These are phyloP conservation scores for Amblyjoppa fuscipennis DNA, from an alignment of 2,888 invertebrate species.

Conservation along the genomic window DNA sequence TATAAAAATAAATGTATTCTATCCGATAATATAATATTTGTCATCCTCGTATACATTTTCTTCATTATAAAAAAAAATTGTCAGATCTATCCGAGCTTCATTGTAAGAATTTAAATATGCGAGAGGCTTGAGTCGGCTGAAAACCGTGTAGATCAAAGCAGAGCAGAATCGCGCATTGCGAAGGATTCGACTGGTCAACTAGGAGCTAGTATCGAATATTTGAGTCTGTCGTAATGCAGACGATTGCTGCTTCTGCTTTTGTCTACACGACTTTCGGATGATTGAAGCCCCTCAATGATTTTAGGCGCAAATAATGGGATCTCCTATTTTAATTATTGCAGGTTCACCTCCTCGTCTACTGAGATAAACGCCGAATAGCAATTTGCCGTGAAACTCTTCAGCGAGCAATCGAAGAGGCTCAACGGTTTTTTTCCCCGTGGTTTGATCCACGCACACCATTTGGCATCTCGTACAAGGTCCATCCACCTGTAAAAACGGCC, in stretches of 20 bases:
- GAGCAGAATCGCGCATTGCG: not conserved
- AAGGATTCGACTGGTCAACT: too few species aligned
- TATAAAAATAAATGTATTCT: constrained; percentile 28
- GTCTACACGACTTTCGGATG: not conserved
- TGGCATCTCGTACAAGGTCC: constrained; percentile 96
- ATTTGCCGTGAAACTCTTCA: constrained; percentile 90
- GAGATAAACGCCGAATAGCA: constrained; percentile 93
- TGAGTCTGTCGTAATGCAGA: not conserved
- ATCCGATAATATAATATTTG: not conserved
- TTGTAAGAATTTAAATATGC: not conserved
- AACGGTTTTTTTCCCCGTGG: constrained; percentile 91
- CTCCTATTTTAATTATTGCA: constrained; percentile 76
- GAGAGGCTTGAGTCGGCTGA: too few species aligned
- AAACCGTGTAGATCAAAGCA: not conserved
- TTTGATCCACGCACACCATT: constrained; percentile 98
- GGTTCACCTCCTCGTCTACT: constrained; percentile 70
- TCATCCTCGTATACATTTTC: not conserved
- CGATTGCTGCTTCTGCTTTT: not conserved
- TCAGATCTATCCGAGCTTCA: constrained; percentile 4
- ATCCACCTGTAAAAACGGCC: constrained; percentile 87
- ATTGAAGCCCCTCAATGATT: not conserved
- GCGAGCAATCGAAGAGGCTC: constrained; percentile 93
- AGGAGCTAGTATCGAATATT: not conserved
- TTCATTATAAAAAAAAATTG: constrained; percentile 14
- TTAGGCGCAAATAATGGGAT: constrained; percentile 71